Base-by-base conservation (phyloP, 2,797 vertebrate species). In the Cirrhinus molitorella region DNA sequence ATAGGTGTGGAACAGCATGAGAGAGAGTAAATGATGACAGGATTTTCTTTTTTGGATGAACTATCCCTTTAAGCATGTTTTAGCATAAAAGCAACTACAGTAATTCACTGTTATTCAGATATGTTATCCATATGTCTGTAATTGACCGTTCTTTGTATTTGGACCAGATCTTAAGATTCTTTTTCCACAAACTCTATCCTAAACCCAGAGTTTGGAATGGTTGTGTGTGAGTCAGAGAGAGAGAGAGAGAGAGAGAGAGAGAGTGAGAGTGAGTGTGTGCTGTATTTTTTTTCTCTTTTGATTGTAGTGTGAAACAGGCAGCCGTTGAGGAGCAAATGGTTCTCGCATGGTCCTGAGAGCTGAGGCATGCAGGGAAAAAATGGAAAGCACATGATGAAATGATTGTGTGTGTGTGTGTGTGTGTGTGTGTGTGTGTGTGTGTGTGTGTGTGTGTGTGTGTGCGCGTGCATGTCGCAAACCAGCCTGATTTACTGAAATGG, bases 381-480 rank as follows among this genome's bases (percentile, higher is more conserved):
- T 34, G 2, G 83, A 85, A 81, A 83, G 79, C 83, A 85, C 81
- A 87, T 87, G 88, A 87, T 61, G 40, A 76, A 79, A 43, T 72
- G 19, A 74, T 49, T 73, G 59, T 86, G 80, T 86, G 47, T 73
- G 66, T 78, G 43, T 81, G 63, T 83, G 82, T 83, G 74, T 79
- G 53, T 70, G 19, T 70, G 43, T 65, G 81, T 59, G 57, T 34
- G 80, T 28, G 71, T 31, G 59, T 73, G 70, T 47, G 61, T 65
- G 23, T n/a, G n/a, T 16, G 31, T 34, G 31, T 34, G 31, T 34
- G 31, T 34, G 31, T 34, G 31, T 34, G 31, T 34, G 80, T 28
- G 71, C n/a, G 59, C 65, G 70, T 47, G 61, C 11, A 5, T 4
- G 25, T 72, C 55, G 31, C 34, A 79, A 63, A 49, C 40, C 82